These are phyloP conservation scores for Melanerpes formicivorus DNA, from an alignment of 2,113 vertebrate genomes.

Conservation along the genomic window DNA sequence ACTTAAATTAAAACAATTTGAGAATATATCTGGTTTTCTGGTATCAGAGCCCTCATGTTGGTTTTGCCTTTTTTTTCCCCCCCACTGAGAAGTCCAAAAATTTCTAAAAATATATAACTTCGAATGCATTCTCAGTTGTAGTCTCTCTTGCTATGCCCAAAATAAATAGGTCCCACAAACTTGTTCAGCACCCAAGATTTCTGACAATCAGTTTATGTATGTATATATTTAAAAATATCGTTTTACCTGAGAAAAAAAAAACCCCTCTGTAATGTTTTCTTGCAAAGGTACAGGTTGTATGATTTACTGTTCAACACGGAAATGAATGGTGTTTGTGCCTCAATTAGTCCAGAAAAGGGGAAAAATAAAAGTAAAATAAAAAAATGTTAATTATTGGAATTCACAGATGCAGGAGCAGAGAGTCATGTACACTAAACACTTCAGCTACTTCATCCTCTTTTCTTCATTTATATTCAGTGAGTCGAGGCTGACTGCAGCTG, in stretches of 20 bases:
- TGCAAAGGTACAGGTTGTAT: not conserved
- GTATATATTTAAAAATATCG: not conserved
- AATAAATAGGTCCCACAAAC: not conserved
- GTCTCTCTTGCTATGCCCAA: not conserved
- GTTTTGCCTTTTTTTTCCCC: no score
- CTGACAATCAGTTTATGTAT: not conserved
- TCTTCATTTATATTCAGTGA: not conserved
- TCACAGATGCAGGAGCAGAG: not conserved
- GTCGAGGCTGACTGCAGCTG: not conserved
- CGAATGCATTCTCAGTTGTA: not conserved
- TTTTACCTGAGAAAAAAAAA: not conserved
- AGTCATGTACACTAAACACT: not conserved
- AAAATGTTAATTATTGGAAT: not conserved
- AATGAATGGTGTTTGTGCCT: not conserved
- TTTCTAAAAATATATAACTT: not conserved
- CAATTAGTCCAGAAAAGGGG: not conserved
- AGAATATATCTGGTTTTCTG: not conserved
- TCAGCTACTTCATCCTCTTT: not conserved
- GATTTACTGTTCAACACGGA: not conserved
- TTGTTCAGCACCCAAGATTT: not conserved
- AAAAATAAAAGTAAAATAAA: not conserved
- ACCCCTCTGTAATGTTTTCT: not conserved
- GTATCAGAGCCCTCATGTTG: not conserved
- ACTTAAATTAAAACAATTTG: not conserved
- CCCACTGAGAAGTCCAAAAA: not conserved